These are phyloP conservation scores for Cryptomyrus ogoouensis DNA, from an alignment of 2,113 vertebrate species.

Conservation along the genomic window DNA sequence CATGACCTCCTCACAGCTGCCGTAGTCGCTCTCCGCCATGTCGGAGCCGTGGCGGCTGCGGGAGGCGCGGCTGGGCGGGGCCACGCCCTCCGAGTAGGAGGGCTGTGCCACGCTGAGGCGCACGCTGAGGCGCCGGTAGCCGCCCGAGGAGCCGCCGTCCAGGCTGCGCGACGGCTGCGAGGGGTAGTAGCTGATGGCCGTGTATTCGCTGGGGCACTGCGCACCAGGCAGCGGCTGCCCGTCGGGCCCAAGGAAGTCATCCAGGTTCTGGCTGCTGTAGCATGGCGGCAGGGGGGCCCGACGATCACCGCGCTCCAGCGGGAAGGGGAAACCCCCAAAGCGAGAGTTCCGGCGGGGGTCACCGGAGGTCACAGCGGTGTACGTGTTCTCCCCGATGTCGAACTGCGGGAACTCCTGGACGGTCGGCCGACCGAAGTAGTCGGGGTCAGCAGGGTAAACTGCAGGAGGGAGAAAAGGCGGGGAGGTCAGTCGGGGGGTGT, in stretches of 20 bases:
- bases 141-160: constrained; percentile 56
- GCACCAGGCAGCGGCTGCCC: constrained; percentile 62
- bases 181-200: constrained; percentile 91
- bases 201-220: constrained; percentile 86
- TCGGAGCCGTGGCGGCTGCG: constrained; percentile 71
- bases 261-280: constrained; percentile 91
- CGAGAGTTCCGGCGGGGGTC: constrained; percentile 66
- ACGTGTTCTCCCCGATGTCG: constrained; percentile 70
- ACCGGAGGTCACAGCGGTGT: constrained; percentile 43
- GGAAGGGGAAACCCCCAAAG: constrained; percentile 90
- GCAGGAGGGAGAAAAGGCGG: background rate
- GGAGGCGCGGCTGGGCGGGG: constrained; percentile 47
- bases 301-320: constrained; percentile 78
- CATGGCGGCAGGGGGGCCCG: constrained; percentile 86
- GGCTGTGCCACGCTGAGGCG: constrained; percentile 84
- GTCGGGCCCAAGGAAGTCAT: constrained; percentile 76
- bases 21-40: constrained; percentile 89
- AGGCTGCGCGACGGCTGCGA: constrained; percentile 64
- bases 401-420: constrained; percentile 76
- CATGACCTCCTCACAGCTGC: constrained; percentile 97
- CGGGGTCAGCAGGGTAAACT: constrained; percentile 77
- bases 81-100: constrained; percentile 72
- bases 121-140: constrained; percentile 82
- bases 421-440: constrained; percentile 69
- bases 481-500: background rate